Percentiles rank a stretch among this genome's conserved stretches.
These are phyloP conservation scores for Thelaira solivaga DNA, from an alignment of 2,888 invertebrate genomes.

Conservation along the genomic window DNA sequence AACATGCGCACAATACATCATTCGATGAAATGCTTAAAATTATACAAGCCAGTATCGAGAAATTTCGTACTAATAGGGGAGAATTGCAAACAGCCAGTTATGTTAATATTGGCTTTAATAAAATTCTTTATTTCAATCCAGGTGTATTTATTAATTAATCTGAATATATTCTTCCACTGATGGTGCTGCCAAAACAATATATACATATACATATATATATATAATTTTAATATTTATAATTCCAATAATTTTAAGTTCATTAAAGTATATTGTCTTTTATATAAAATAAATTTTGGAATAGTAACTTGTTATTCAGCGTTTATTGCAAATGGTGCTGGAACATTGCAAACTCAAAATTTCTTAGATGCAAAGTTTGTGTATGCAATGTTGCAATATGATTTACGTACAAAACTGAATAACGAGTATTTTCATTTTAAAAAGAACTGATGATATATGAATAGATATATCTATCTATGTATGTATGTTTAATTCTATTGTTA, in stretches of 20 bases:
- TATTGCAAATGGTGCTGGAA: no score
- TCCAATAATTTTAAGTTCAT: slow-evolving; percentile 5
- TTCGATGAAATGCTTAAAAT: slow-evolving; percentile 83
- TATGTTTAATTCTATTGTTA: not conserved
- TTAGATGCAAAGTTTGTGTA: no score
- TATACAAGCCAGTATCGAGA: slow-evolving; percentile 79
- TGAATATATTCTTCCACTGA: not conserved
- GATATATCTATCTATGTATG: no score
- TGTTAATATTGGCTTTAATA: slow-evolving; percentile 82
- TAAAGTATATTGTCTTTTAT: not conserved
- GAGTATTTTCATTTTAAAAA: slow-evolving; percentile 7
- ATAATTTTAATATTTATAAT: slow-evolving; percentile 4
- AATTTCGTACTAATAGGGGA: slow-evolving; percentile 70
- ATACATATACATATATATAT: no score
- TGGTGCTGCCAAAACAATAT: slow-evolving; percentile 18
- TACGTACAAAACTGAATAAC: no score
- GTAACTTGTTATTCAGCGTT: no score
- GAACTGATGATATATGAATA: slow-evolving; percentile 24
- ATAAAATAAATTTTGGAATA: not conserved
- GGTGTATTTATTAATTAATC: slow-evolving; percentile 74
- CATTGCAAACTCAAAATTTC: no score
- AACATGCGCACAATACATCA: slow-evolving; percentile 81
- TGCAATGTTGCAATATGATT: no score
- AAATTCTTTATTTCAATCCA: slow-evolving; percentile 83
- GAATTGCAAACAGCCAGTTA: slow-evolving; percentile 81